Conservation (phyloP, 2,113 vertebrate species). For the Mormyrus iriodes region DNA sequence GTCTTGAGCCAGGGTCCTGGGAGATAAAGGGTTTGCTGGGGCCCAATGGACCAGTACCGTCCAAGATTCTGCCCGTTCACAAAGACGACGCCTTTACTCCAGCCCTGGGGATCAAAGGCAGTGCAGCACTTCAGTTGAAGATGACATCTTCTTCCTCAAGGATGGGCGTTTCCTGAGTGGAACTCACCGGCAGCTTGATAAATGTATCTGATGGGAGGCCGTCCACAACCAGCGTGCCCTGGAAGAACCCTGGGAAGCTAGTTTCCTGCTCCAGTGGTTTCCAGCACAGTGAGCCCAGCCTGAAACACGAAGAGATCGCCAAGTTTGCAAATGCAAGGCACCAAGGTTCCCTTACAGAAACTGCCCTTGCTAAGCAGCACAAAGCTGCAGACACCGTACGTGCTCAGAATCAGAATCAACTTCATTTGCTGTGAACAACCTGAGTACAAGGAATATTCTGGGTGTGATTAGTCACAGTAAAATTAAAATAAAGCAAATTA, state of each 20-base stretch:
- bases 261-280: slow-evolving; percentile 50
- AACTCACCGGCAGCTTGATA: slow-evolving; percentile 71
- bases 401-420: background rate
- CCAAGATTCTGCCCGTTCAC: slow-evolving; percentile 82
- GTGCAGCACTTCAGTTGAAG: background rate
- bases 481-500: background rate
- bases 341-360: background rate
- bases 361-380: background rate
- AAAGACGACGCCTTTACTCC: slow-evolving; percentile 83
- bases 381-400: background rate
- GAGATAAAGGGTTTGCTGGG: slow-evolving; percentile 81
- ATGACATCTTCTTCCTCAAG: background rate
- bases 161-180: background rate
- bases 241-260: slow-evolving; percentile 69
- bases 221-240: slow-evolving; percentile 59
- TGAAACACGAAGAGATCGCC: slow-evolving; percentile 35
- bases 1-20: slow-evolving; percentile 75
- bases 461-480: background rate
- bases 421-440: background rate
- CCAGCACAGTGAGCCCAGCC: slow-evolving; percentile 61
- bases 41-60: slow-evolving; percentile 83
- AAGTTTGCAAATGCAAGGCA: background rate
- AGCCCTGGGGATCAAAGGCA: slow-evolving; percentile 61
- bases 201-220: slow-evolving; percentile 74
- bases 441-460: background rate